Evolutionary conservation across 2,888 invertebrate species (phyloP).

Genomic region (Ornithoptera priamus): DNA sequence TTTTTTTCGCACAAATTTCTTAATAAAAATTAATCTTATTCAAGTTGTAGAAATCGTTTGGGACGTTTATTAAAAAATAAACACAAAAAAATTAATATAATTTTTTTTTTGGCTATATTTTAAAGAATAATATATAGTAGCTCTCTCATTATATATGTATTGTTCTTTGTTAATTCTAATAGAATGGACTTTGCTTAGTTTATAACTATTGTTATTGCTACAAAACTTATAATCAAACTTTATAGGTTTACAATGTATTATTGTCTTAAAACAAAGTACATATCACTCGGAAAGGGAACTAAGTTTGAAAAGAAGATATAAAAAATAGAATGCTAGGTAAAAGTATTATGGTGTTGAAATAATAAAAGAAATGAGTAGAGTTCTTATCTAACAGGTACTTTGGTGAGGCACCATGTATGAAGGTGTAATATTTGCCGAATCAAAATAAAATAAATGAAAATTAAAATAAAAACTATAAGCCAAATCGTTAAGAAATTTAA

Average conservation of each 20-base stretch:
- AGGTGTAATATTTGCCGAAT: background rate
- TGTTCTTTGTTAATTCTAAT: background rate
- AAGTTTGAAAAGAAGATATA: background rate
- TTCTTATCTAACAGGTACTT: slow-evolving; percentile 18
- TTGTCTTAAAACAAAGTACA: background rate
- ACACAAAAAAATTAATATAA: background rate
- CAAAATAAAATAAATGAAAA: background rate
- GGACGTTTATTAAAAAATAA: background rate
- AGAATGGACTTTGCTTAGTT: background rate
- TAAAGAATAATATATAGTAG: background rate
- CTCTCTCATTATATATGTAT: too few species aligned
- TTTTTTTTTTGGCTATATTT: background rate
- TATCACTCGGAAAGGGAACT: background rate
- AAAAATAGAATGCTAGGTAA: background rate
- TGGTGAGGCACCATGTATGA: slow-evolving; percentile 11
- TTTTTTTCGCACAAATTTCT: background rate
- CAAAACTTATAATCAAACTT: background rate
- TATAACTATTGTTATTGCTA: too few species aligned
- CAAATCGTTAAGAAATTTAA: background rate
- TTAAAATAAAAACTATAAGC: background rate
- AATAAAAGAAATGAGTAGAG: background rate
- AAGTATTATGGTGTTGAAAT: background rate
- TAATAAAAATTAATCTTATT: background rate
- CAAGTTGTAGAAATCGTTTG: background rate
- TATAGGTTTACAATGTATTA: background rate